phyloP scores from a whole-genome alignment of 2,113 vertebrate species.

The Cyprinodon variegatus region DNA sequence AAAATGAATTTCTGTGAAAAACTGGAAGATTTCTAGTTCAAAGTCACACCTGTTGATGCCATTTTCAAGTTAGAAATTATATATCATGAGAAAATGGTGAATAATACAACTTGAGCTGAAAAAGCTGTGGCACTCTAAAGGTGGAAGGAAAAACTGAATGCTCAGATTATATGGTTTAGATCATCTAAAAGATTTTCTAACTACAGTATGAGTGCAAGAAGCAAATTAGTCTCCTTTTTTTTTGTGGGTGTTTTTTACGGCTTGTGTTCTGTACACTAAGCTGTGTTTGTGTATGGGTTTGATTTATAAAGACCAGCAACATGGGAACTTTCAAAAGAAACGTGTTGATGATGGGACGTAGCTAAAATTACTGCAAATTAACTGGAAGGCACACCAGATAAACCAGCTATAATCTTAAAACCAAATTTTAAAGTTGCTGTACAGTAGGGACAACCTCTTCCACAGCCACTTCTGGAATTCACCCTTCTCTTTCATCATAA shows the following conservation, averaged over 20 bases:
- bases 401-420: constrained; percentile 34
- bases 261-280: constrained; percentile 52
- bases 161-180: constrained; percentile 11
- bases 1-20: constrained; percentile 29
- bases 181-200: constrained; percentile 16
- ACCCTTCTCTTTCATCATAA: constrained; percentile 53
- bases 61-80: constrained; percentile 26
- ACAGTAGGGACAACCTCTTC: constrained; percentile 30
- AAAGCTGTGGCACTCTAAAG: not conserved
- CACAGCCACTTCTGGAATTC: constrained; percentile 53
- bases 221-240: constrained; percentile 30
- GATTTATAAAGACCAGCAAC: constrained; percentile 40
- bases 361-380: constrained; percentile 52
- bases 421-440: constrained; percentile 29
- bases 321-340: constrained; percentile 25
- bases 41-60: constrained; percentile 7
- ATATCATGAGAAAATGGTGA: constrained; percentile 9
- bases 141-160: not conserved
- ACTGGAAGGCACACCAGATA: constrained; percentile 42
- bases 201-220: constrained; percentile 4
- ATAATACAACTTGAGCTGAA: constrained; percentile 6
- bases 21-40: constrained; percentile 10
- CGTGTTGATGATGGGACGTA: constrained; percentile 7
- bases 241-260: constrained; percentile 45
- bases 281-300: constrained; percentile 1